Conservation (phyloP, 2,888 invertebrate species). For the Noctua comes region DNA sequence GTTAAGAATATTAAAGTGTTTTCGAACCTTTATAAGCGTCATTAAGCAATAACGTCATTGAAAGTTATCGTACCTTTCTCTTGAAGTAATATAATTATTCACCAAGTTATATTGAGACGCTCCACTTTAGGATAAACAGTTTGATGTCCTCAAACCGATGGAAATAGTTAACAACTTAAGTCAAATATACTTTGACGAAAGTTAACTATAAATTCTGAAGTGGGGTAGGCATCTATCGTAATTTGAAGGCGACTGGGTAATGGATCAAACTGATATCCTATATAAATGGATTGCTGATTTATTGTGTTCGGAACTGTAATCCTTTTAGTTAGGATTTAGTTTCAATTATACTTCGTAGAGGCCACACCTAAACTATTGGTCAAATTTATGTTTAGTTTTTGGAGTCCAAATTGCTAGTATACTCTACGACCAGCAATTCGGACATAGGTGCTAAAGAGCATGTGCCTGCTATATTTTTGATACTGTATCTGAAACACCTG, state of each 20-base stretch:
- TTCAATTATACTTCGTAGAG: not conserved
- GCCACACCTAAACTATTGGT: not conserved
- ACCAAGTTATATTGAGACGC: slow-evolving; percentile 28
- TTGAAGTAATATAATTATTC: slow-evolving; percentile 48
- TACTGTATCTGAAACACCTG: not conserved
- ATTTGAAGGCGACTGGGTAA: slow-evolving; percentile 50
- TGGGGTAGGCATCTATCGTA: slow-evolving; percentile 49
- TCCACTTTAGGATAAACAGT: slow-evolving; percentile 50
- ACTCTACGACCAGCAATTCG: no score
- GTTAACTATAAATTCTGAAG: slow-evolving; percentile 59
- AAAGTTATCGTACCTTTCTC: slow-evolving; percentile 21
- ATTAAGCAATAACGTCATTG: slow-evolving; percentile 19
- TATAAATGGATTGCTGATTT: slow-evolving; percentile 43
- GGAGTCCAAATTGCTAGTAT: not conserved
- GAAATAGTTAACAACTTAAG: slow-evolving; percentile 64
- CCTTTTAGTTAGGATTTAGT: slow-evolving; percentile 23
- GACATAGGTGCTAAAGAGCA: not conserved
- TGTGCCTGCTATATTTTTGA: not conserved
- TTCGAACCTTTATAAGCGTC: slow-evolving; percentile 19
- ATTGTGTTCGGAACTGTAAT: slow-evolving; percentile 37
- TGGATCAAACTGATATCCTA: slow-evolving; percentile 51
- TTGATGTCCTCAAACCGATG: slow-evolving; percentile 46
- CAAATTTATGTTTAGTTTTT: not conserved
- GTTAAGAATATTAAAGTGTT: slow-evolving; percentile 20
- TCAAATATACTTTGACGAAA: slow-evolving; percentile 63